A percentile compares a stretch with the other conserved stretches of the same genome.
Evolutionary conservation across 1,140 invertebrate genomes (phyloP).

Genomic region (Druon quercuslanigerum): DNA sequence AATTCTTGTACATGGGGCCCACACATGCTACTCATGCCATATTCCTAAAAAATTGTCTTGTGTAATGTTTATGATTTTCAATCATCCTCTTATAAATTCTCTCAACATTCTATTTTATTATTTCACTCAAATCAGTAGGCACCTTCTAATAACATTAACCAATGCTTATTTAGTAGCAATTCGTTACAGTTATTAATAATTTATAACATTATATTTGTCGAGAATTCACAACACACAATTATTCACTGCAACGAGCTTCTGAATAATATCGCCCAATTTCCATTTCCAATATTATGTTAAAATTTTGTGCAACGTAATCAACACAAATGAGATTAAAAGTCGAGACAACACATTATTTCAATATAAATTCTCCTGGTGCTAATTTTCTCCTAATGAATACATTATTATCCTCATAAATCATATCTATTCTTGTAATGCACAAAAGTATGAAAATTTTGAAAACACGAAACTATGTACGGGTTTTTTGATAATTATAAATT

Average conservation of each 20-base stretch:
- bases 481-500: too few relatives aligned
- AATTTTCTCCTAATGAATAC: neutral
- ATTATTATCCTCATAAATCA: neutral
- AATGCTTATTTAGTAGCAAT: too few relatives aligned
- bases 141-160: too few relatives aligned
- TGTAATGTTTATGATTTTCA: too few relatives aligned
- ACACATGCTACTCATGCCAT: neutral
- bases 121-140: too few relatives aligned
- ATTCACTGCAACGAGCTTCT: neutral
- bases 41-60: neutral
- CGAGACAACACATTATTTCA: slow-evolving; percentile 1
- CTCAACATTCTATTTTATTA: too few relatives aligned
- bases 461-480: too few relatives aligned
- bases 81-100: too few relatives aligned
- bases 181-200: too few relatives aligned
- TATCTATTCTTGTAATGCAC: too few relatives aligned
- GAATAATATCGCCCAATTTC: neutral
- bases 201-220: too few relatives aligned
- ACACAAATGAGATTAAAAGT: slow-evolving; percentile 5
- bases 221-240: neutral
- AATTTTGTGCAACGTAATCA: neutral
- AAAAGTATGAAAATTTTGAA: too few relatives aligned
- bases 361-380: neutral
- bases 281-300: neutral
- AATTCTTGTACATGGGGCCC: neutral